Percentiles rank a stretch among this genome's conserved stretches.
Conservation (phyloP, 2,797 vertebrate species). For the Octomys mimax region DNA sequence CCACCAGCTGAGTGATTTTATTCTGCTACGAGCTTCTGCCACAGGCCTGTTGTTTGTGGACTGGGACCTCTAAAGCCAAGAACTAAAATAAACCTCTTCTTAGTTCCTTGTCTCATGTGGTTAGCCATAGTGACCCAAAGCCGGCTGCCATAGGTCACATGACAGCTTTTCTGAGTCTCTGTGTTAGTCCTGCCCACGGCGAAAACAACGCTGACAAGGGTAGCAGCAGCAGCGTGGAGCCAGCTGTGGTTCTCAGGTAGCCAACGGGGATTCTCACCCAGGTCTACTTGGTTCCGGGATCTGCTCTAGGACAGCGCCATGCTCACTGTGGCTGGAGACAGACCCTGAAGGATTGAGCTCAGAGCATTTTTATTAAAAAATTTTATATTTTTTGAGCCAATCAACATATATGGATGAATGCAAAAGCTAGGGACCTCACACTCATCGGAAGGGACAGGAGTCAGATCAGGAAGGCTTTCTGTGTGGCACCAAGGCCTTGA, state of each 20-base stretch:
- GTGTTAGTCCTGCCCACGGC: neutral
- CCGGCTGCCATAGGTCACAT: neutral
- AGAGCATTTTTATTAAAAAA: constrained; percentile 38
- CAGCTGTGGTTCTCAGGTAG: neutral
- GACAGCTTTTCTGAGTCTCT: neutral
- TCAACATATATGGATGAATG: neutral
- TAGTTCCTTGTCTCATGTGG: neutral
- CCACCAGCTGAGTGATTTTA: neutral
- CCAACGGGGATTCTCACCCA: neutral
- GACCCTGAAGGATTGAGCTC: neutral
- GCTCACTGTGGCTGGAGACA: neutral
- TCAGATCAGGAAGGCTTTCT: neutral
- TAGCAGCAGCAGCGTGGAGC: neutral
- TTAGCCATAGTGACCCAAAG: neutral
- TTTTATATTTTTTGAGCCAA: neutral
- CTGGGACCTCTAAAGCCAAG: neutral
- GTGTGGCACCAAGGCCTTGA: neutral
- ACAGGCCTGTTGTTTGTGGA: neutral
- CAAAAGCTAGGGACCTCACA: constrained; percentile 15
- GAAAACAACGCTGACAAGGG: neutral
- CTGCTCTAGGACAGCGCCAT: neutral
- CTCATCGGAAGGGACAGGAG: neutral
- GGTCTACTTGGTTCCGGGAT: neutral
- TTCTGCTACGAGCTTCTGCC: neutral
- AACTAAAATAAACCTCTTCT: neutral